These are phyloP conservation scores for Patella caerulea DNA, from an alignment of 2,888 invertebrate genomes.

Conservation along the genomic window DNA sequence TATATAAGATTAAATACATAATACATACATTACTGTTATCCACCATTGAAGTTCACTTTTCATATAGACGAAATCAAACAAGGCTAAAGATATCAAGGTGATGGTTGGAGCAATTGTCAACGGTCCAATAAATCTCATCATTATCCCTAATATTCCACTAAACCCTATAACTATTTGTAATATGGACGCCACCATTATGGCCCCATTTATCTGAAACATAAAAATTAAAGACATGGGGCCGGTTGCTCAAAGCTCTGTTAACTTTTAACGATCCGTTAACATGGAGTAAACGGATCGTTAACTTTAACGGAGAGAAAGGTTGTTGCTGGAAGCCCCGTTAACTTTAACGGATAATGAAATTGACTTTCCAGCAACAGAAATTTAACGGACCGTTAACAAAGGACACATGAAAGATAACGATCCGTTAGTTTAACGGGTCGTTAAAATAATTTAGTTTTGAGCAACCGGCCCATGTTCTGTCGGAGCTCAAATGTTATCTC, in stretches of 20 bases:
- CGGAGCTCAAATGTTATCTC: too few relatives aligned
- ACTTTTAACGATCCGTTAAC: background rate
- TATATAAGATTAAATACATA: background rate
- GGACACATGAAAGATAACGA: too few relatives aligned
- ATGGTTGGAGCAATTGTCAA: conserved; percentile 88
- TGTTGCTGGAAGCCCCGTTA: too few relatives aligned
- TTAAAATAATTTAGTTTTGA: too few relatives aligned
- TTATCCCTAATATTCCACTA: conserved; percentile 81
- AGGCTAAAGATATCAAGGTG: conserved; percentile 83
- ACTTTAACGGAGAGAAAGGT: too few relatives aligned
- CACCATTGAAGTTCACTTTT: conserved; percentile 88
- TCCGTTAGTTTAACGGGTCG: too few relatives aligned
- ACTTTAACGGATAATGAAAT: too few relatives aligned
- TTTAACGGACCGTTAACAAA: too few relatives aligned
- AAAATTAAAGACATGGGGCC: background rate
- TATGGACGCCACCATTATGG: conserved; percentile 84
- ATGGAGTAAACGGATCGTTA: too few relatives aligned
- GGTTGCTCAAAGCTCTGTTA: background rate
- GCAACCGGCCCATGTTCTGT: too few relatives aligned
- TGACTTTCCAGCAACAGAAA: too few relatives aligned
- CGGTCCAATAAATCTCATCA: conserved; percentile 85
- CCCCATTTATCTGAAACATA: conserved; percentile 79
- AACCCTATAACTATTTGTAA: conserved; percentile 83
- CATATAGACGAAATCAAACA: conserved; percentile 84
- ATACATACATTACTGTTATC: conserved; percentile 82